These are phyloP conservation scores for Falco columbarius DNA, from an alignment of 2,797 vertebrate genomes.

Conservation along the genomic window DNA sequence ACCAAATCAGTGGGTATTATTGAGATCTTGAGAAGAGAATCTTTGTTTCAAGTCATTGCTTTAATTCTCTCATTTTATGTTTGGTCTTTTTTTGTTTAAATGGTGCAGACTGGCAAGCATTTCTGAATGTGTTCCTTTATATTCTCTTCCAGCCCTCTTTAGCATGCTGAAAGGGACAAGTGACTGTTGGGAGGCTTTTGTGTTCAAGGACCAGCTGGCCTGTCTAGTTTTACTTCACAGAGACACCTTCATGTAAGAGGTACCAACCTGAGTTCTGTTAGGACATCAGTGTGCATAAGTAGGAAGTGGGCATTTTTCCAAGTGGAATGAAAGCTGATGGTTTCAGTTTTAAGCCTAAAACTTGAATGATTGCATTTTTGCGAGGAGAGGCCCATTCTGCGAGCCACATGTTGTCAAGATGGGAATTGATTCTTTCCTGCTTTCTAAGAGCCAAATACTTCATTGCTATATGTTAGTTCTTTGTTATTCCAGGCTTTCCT, in stretches of 20 bases:
- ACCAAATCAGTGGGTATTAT: conserved; percentile 10
- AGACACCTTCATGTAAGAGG: background rate
- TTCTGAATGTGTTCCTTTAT: conserved; percentile 53
- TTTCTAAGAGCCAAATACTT: background rate
- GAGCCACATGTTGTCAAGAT: background rate
- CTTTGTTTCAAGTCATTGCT: conserved; percentile 11
- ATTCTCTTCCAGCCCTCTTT: background rate
- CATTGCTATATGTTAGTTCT: background rate
- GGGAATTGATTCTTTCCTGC: background rate
- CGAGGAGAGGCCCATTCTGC: background rate
- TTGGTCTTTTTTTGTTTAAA: conserved; percentile 37
- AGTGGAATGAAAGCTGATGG: background rate
- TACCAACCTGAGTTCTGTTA: background rate
- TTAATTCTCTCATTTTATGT: conserved; percentile 17
- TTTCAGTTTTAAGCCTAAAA: conserved; percentile 16
- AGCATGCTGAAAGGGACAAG: conserved; percentile 4
- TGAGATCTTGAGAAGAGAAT: background rate
- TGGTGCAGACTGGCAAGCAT: conserved; percentile 4
- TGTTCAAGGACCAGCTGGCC: background rate
- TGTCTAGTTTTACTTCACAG: background rate
- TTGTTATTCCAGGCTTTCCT: background rate
- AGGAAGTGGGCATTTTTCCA: background rate
- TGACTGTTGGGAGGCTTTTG: conserved; percentile 5
- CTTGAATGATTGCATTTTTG: background rate
- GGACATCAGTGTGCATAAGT: background rate